Conservation (phyloP, 2,797 vertebrate species). For the Leptodactylus fallax region DNA sequence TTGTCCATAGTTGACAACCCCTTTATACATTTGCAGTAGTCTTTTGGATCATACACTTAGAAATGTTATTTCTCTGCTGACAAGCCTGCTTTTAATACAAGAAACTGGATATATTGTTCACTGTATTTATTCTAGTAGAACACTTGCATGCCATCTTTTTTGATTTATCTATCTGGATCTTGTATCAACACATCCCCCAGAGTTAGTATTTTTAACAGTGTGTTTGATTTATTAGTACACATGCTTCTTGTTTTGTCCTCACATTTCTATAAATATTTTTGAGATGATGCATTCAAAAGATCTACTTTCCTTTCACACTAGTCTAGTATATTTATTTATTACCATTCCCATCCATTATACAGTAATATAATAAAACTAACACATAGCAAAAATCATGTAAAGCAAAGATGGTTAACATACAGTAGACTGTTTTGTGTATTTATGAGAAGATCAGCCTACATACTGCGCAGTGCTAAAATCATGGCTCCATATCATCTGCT, state of each 20-base stretch:
- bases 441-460: neutral
- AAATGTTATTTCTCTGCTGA: neutral
- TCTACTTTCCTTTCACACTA: too few species aligned
- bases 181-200: neutral
- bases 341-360: too few species aligned
- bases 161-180: slow-evolving; percentile 3
- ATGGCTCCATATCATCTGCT: neutral
- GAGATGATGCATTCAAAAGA: neutral
- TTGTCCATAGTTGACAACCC: too few species aligned
- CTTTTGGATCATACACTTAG: neutral
- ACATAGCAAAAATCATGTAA: neutral
- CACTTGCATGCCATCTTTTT: neutral
- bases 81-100: neutral
- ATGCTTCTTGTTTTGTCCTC: neutral
- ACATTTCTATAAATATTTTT: neutral
- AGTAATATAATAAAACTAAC: neutral
- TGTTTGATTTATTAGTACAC: slow-evolving; percentile 1
- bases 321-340: too few species aligned
- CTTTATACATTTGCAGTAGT: too few species aligned
- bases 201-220: neutral
- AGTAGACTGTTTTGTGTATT: neutral
- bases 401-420: neutral
- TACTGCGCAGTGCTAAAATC: neutral
- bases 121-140: neutral
- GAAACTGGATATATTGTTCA: neutral